Evolutionary conservation across 2,113 vertebrate genomes (phyloP).

Genomic region (Onychostruthus taczanowskii): DNA sequence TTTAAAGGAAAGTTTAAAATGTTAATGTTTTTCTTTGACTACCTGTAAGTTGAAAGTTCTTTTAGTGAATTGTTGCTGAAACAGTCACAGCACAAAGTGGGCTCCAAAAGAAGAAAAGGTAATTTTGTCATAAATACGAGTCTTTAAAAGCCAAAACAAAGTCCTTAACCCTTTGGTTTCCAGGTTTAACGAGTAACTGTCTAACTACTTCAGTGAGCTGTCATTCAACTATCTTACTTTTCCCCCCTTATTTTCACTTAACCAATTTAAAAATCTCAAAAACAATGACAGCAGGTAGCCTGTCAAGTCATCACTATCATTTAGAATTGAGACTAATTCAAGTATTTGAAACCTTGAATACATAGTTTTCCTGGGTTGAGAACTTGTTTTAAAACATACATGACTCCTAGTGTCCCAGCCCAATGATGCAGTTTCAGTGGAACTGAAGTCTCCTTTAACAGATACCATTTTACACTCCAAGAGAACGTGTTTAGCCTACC

Average conservation of each 20-base stretch:
- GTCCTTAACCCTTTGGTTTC: background rate
- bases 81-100: background rate
- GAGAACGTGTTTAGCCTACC: slow-evolving; percentile 74
- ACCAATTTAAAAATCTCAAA: background rate
- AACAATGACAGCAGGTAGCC: background rate
- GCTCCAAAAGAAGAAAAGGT: background rate
- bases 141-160: background rate
- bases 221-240: background rate
- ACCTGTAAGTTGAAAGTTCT: background rate
- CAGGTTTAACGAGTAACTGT: background rate
- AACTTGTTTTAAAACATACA: background rate
- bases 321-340: background rate
- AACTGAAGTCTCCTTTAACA: background rate
- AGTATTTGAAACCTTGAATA: background rate
- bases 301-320: background rate
- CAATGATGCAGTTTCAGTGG: background rate
- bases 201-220: background rate
- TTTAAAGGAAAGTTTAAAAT: background rate
- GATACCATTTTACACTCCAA: background rate
- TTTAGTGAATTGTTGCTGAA: background rate
- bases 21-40: background rate
- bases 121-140: background rate
- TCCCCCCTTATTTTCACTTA: background rate
- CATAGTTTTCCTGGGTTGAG: background rate
- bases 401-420: background rate